A percentile compares a stretch with the other conserved stretches of the same genome.
Evolutionary conservation across 2,888 invertebrate species (phyloP).

Genomic region (Hyposoter didymator): DNA sequence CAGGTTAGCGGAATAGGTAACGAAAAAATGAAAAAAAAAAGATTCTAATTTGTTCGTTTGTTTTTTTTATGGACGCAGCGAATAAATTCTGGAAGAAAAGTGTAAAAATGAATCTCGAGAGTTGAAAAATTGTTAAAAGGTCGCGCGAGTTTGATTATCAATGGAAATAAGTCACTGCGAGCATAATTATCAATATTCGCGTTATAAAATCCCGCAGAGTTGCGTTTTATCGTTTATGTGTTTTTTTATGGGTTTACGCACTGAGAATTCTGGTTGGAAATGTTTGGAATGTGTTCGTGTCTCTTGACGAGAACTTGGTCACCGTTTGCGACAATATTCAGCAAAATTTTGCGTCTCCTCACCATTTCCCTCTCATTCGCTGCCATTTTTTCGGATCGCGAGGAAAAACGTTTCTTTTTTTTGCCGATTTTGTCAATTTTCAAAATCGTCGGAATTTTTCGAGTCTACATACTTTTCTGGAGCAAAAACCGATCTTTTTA

Average conservation of each 20-base stretch:
- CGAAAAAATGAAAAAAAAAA: neutral
- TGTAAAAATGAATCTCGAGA: neutral
- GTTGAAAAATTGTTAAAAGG: constrained; percentile 13
- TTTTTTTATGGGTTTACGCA: neutral
- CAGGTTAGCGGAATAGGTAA: no score
- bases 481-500: no score
- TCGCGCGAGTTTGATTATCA: constrained; percentile 28
- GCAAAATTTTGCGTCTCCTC: neutral
- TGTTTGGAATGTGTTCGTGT: neutral
- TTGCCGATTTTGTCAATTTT: no score
- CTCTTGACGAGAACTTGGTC: neutral
- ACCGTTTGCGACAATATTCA: neutral
- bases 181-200: constrained; percentile 34
- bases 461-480: no score
- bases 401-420: no score
- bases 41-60: neutral
- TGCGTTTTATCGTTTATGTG: neutral
- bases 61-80: neutral
- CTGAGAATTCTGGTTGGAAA: neutral
- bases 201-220: constrained; percentile 16
- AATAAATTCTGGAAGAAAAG: neutral
- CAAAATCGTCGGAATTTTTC: no score
- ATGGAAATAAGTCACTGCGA: constrained; percentile 23
- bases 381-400: no score
- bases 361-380: no score